phyloP scores from a whole-genome alignment of 2,113 vertebrate species.

The Manacus vitellinus region DNA sequence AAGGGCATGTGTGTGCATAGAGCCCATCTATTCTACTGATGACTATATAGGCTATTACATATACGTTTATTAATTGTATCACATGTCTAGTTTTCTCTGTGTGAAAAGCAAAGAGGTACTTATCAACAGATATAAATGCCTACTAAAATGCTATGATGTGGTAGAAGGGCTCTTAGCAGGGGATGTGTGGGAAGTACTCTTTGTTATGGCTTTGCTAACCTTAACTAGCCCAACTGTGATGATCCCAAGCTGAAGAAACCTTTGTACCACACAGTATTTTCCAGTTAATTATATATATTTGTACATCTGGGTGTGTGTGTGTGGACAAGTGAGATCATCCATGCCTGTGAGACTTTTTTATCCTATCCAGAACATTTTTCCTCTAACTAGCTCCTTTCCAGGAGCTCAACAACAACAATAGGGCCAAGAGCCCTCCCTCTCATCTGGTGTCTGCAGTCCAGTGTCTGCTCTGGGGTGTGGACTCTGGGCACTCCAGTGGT shows the following conservation, averaged over 20 bases:
- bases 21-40: neutral
- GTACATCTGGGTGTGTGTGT: constrained; percentile 31
- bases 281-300: constrained; percentile 64
- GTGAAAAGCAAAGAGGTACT: neutral
- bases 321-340: constrained; percentile 64
- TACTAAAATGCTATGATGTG: constrained; percentile 17
- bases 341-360: constrained; percentile 34
- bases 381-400: constrained; percentile 3
- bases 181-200: constrained; percentile 28
- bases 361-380: constrained; percentile 32
- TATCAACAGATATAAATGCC: constrained; percentile 40
- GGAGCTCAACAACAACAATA: constrained; percentile 23
- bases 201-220: constrained; percentile 22
- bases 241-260: constrained; percentile 30
- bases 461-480: neutral
- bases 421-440: constrained; percentile 18
- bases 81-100: neutral
- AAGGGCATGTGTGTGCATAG: neutral
- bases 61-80: neutral
- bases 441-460: neutral
- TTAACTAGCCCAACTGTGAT: constrained; percentile 5
- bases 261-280: constrained; percentile 48
- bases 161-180: constrained; percentile 19
- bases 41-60: neutral
- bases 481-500: neutral